phyloP scores from a whole-genome alignment of 2,888 invertebrate genomes.

The Epirrhoe alternata region DNA sequence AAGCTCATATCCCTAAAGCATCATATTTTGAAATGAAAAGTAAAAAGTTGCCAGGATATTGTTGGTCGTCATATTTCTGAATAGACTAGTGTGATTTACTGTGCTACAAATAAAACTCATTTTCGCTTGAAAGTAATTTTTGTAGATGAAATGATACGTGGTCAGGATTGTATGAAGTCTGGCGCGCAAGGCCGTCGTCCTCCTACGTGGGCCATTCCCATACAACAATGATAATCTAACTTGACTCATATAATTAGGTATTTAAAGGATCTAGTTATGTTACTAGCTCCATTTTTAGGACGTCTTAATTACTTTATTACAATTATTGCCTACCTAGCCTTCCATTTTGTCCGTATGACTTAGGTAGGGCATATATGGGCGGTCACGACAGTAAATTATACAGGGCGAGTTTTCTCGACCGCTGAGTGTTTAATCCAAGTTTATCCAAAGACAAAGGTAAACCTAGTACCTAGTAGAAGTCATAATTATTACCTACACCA shows the following conservation, averaged over 20 bases:
- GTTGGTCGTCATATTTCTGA: background rate
- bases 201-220: constrained; percentile 60
- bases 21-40: background rate
- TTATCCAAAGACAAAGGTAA: too few relatives aligned
- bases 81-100: background rate
- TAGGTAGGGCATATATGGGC: too few relatives aligned
- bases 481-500: too few relatives aligned
- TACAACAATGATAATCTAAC: constrained; percentile 61
- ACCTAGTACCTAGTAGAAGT: too few relatives aligned
- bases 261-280: constrained; percentile 35
- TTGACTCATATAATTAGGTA: constrained; percentile 50
- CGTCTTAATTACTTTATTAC: background rate
- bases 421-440: too few relatives aligned
- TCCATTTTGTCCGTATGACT: background rate
- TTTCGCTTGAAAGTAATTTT: constrained; percentile 15
- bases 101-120: background rate
- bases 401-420: too few relatives aligned
- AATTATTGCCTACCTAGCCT: background rate
- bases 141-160: constrained; percentile 12
- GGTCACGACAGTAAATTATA: too few relatives aligned
- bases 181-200: constrained; percentile 67
- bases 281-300: constrained; percentile 35
- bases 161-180: constrained; percentile 27
- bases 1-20: background rate
- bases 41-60: constrained; percentile 20